phyloP scores from a whole-genome alignment of 2,113 vertebrate species.

The Dromas ardeola region DNA sequence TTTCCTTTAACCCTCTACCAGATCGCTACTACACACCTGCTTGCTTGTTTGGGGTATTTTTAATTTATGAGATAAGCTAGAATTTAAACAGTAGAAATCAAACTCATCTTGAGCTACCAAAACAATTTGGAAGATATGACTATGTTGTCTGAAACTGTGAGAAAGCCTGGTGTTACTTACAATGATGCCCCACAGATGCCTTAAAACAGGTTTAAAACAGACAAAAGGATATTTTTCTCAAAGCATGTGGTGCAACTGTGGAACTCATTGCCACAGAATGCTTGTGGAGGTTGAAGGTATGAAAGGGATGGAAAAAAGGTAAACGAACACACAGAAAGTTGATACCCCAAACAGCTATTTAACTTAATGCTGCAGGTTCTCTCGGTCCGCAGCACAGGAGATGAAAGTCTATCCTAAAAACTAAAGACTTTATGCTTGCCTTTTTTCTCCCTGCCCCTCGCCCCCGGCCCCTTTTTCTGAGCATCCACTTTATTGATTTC shows the following conservation, averaged over 20 bases:
- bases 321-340: background rate
- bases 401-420: background rate
- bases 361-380: background rate
- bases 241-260: background rate
- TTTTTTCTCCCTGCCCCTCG: too few relatives aligned
- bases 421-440: background rate
- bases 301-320: background rate
- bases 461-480: background rate
- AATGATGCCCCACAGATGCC: background rate
- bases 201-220: background rate
- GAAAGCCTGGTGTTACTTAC: background rate
- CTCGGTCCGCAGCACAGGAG: background rate
- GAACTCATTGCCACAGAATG: background rate
- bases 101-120: background rate
- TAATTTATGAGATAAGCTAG: background rate
- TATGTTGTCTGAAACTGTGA: background rate
- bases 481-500: background rate
- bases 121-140: background rate
- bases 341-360: background rate
- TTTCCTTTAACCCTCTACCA: background rate
- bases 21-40: background rate
- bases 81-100: background rate
- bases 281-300: background rate
- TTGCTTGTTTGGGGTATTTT: background rate
- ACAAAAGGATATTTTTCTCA: background rate